Evolutionary conservation across 2,888 invertebrate genomes (phyloP).

Genomic region (Dicyrtoma fusca): DNA sequence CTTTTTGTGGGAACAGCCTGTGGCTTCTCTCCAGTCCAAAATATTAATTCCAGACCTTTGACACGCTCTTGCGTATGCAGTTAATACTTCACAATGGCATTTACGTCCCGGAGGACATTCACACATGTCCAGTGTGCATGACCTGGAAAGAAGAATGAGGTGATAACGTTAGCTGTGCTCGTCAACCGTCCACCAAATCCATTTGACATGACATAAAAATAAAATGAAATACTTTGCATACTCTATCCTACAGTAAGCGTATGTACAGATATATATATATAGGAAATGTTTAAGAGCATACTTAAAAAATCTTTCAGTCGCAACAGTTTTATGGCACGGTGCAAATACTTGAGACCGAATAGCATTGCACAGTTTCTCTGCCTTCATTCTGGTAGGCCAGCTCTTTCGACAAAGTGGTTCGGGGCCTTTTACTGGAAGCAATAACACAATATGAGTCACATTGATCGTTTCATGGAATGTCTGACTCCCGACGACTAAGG

Average conservation of each 20-base stretch:
- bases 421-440: slow-evolving; percentile 60
- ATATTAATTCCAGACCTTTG: slow-evolving; percentile 71
- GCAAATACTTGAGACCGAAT: slow-evolving; percentile 68
- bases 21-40: slow-evolving; percentile 73
- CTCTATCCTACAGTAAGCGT: too few relatives aligned
- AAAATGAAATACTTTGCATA: neutral
- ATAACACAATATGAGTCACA: neutral
- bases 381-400: slow-evolving; percentile 58
- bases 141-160: slow-evolving; percentile 62
- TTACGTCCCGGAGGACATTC: slow-evolving; percentile 74
- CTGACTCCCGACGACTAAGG: too few relatives aligned
- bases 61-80: slow-evolving; percentile 87
- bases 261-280: too few relatives aligned
- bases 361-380: slow-evolving; percentile 62
- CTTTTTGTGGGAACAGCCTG: slow-evolving; percentile 64
- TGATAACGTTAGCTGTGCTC: neutral
- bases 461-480: neutral
- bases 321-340: slow-evolving; percentile 77
- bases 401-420: slow-evolving; percentile 54
- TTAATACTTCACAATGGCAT: slow-evolving; percentile 88
- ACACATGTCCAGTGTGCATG: slow-evolving; percentile 85
- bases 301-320: slow-evolving; percentile 80
- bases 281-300: slow-evolving; percentile 56
- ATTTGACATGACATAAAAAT: neutral
- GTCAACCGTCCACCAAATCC: too few relatives aligned